Conservation (phyloP, 2,888 invertebrate genomes). For the Cosmorhoe ocellata region DNA sequence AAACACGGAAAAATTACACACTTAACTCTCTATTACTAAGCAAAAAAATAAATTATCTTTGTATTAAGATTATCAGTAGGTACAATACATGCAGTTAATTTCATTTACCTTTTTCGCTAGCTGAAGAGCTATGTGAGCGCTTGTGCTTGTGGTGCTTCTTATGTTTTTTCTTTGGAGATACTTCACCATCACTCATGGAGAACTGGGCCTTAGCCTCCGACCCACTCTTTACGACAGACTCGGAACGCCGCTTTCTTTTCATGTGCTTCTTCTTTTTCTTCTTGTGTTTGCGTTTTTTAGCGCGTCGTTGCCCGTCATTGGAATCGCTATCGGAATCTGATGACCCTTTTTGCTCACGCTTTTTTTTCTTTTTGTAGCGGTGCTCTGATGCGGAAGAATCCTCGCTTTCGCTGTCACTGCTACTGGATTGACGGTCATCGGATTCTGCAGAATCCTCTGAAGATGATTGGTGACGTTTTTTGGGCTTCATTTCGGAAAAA, state of each 20-base stretch:
- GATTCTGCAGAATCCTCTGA: slow-evolving; percentile 73
- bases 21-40: too few species aligned
- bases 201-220: slow-evolving; percentile 55
- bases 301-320: slow-evolving; percentile 60
- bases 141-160: slow-evolving; percentile 73
- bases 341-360: slow-evolving; percentile 60
- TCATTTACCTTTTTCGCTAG: slow-evolving; percentile 54
- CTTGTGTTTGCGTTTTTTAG: slow-evolving; percentile 77
- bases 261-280: slow-evolving; percentile 79
- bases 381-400: slow-evolving; percentile 66
- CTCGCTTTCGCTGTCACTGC: slow-evolving; percentile 71
- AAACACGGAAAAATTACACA: too few species aligned
- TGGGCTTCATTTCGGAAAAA: slow-evolving; percentile 61
- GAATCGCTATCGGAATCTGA: slow-evolving; percentile 72
- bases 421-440: slow-evolving; percentile 63
- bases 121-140: slow-evolving; percentile 56
- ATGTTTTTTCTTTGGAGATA: slow-evolving; percentile 67
- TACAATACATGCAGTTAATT: too few species aligned
- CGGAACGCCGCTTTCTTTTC: slow-evolving; percentile 70
- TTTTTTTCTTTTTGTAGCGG: slow-evolving; percentile 73
- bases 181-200: slow-evolving; percentile 67
- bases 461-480: slow-evolving; percentile 68
- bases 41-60: too few species aligned
- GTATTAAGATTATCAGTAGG: too few species aligned
- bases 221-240: slow-evolving; percentile 53